Evolutionary conservation across 2,113 vertebrate species (phyloP), one percentile per base, ranked within the genome.

Genomic region (Crypturellus undulatus): DNA sequence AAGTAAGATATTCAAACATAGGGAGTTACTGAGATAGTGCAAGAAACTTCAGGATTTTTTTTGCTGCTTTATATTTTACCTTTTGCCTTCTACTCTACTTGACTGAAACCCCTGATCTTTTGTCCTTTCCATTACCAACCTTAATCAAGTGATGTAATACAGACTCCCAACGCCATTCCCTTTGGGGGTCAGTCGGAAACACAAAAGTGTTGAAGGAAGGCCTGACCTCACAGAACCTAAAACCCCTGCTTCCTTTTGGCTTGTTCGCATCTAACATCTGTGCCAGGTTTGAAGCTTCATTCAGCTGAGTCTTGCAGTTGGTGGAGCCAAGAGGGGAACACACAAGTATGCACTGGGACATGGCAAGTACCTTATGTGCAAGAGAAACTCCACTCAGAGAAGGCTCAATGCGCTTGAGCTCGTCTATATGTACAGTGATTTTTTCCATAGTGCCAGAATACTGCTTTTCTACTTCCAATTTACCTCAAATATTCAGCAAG

Each of bases 201-300:
- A 70, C 32, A 24, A 38, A 32, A 47, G n/a, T 71, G 15, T 19
- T 85, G 68, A 30, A 51, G 26, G 20, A 87, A 24, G 89, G 4
- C 19, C 24, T 52, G 58, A 52, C n/a, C 45, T 79, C 0, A 0
- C 15, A 64, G 64, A 71, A 10, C 49, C 49, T 49, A 36, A 79
- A 82, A 6, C 7, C 14, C 18, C 60, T 62, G 42, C 14, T 84
- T 85, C 28, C 56, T 47, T 80, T 5, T 45, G 24, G 2, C 14
- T 68, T 12, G 19, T 51, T 69, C 7, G 2, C 47, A 42, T 4
- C n/a, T n/a, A 30, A 12, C 63, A 79, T 77, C 49, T 73, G 8
- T 54, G 24, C 6, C 45, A 67, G 13, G 14, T 77, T 63, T 77
- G 22, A 58, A 8, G 25, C 4, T 45, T 67, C 34, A 5, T 32